These are phyloP conservation scores for Micropoecilia bifurca DNA, from an alignment of 2,797 vertebrate genomes.

Conservation along the genomic window DNA sequence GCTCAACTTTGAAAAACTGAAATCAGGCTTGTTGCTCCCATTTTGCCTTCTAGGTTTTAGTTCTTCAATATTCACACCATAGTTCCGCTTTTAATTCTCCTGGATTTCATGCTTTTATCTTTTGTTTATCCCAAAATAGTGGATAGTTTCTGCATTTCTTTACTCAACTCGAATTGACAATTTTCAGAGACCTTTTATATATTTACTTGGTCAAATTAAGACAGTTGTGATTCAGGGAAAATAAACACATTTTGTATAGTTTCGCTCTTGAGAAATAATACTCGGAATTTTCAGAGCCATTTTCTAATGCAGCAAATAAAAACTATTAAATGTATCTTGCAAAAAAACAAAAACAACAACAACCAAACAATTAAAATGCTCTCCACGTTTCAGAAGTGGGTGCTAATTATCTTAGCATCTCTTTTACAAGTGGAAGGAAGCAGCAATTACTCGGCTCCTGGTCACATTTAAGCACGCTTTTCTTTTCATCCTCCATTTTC, in stretches of 20 bases:
- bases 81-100: not conserved
- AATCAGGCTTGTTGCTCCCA: not conserved
- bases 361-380: constrained; percentile 5
- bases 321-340: not conserved
- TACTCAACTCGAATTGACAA: not conserved
- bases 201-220: not conserved
- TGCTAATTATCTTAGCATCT: constrained; percentile 4
- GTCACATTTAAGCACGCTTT: not conserved
- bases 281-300: not conserved
- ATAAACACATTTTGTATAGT: not conserved
- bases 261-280: not conserved
- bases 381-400: not conserved
- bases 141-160: not conserved
- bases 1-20: not conserved
- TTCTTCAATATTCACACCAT: not conserved
- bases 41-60: not conserved
- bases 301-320: not conserved
- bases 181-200: not conserved
- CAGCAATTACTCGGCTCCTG: constrained; percentile 9
- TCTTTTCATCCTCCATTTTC: constrained; percentile 15
- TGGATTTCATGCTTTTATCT: not conserved
- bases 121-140: not conserved
- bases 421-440: not conserved
- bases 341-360: not conserved
- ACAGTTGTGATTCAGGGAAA: not conserved